Evolutionary conservation across 2,797 vertebrate species (phyloP).

Genomic region (Octomys mimax): DNA sequence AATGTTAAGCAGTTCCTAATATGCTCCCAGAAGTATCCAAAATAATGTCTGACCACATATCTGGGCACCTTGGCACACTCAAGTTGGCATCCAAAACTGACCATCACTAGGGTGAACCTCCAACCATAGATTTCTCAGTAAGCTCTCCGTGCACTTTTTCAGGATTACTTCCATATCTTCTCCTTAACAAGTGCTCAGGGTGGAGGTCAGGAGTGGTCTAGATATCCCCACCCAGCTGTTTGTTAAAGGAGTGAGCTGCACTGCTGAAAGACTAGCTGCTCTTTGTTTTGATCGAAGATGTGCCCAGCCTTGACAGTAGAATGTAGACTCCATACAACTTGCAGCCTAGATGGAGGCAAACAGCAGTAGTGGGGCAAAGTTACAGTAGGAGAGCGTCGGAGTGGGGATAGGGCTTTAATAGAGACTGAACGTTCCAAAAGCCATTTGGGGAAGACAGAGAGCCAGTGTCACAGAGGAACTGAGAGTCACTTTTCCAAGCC

Average conservation of each 20-base stretch:
- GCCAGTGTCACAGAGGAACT: neutral
- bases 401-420: neutral
- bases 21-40: neutral
- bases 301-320: neutral
- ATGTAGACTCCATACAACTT: neutral
- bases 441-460: neutral
- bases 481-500: neutral
- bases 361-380: accelerated
- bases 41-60: neutral
- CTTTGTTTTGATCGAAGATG: neutral
- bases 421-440: neutral
- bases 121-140: neutral
- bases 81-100: neutral
- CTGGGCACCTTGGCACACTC: neutral
- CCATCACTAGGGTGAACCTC: neutral
- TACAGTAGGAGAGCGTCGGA: neutral
- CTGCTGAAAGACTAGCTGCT: neutral
- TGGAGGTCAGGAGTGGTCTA: neutral
- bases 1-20: neutral
- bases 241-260: neutral
- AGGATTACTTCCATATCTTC: neutral
- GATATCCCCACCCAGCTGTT: neutral
- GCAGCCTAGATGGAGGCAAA: neutral
- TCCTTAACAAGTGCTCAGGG: neutral
- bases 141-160: neutral